Conservation (phyloP, 2,113 vertebrate species). For the Solenodon paradoxus region DNA sequence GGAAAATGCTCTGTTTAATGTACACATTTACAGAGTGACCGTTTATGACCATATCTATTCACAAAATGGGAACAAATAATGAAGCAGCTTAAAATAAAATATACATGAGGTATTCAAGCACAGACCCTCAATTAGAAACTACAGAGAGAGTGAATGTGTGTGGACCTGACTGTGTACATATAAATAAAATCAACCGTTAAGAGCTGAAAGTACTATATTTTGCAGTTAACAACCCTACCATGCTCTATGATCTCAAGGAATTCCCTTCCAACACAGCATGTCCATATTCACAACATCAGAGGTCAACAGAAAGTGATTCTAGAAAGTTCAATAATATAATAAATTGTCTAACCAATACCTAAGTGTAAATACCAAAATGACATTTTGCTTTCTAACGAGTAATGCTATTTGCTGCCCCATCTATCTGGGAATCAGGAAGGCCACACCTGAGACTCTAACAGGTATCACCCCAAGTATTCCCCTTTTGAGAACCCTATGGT, state of each 20-base stretch:
- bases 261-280: not conserved
- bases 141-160: not conserved
- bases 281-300: not conserved
- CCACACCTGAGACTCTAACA: not conserved
- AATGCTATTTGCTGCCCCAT: not conserved
- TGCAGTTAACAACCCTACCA: not conserved
- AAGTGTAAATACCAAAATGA: not conserved
- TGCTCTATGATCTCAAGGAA: not conserved
- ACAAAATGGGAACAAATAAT: not conserved
- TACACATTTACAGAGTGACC: not conserved
- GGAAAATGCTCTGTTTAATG: not conserved
- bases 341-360: not conserved
- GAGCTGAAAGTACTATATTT: not conserved
- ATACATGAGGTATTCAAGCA: not conserved
- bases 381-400: rapidly evolving
- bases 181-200: not conserved
- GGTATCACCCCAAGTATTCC: too few relatives aligned
- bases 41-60: not conserved
- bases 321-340: not conserved
- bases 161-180: too few relatives aligned
- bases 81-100: not conserved
- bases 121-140: not conserved
- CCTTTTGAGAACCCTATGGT: too few relatives aligned
- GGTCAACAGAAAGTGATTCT: not conserved
- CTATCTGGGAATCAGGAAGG: not conserved